Conservation (phyloP, 2,113 vertebrate genomes). For the Pseudorasbora parva region DNA sequence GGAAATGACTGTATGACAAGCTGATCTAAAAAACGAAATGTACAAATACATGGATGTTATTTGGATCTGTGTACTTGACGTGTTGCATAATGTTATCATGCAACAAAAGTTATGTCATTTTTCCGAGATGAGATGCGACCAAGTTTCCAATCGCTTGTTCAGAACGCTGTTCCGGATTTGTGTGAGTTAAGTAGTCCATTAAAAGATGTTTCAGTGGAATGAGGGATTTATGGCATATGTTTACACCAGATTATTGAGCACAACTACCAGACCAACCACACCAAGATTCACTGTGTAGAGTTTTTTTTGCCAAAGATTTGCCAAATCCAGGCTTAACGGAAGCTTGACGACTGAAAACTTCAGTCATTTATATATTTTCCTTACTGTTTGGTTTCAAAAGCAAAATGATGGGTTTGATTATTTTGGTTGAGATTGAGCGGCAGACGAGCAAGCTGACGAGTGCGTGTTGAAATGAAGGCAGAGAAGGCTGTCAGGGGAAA, state of each 20-base stretch:
- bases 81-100: not conserved
- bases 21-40: not conserved
- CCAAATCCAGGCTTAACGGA: slow-evolving; percentile 9
- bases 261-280: slow-evolving; percentile 11
- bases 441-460: not conserved
- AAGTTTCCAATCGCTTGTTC: not conserved
- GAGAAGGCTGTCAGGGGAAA: slow-evolving; percentile 11
- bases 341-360: not conserved
- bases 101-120: not conserved
- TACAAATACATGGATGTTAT: not conserved
- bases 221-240: slow-evolving; percentile 19
- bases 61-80: not conserved
- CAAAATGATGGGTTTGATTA: slow-evolving; percentile 21
- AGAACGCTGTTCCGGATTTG: not conserved
- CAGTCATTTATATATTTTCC: slow-evolving; percentile 7
- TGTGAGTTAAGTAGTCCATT: not conserved
- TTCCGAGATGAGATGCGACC: not conserved
- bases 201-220: slow-evolving; percentile 9
- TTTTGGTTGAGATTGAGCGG: not conserved
- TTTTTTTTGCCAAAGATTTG: not conserved
- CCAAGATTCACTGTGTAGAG: not conserved
- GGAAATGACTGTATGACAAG: not conserved
- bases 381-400: slow-evolving; percentile 9
- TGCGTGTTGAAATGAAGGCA: slow-evolving; percentile 6
- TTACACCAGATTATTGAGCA: slow-evolving; percentile 34